A percentile compares a stretch with the other conserved stretches of the same genome.
These are phyloP conservation scores for Maccullochella peelii DNA, from an alignment of 2,113 vertebrate species.

Conservation along the genomic window DNA sequence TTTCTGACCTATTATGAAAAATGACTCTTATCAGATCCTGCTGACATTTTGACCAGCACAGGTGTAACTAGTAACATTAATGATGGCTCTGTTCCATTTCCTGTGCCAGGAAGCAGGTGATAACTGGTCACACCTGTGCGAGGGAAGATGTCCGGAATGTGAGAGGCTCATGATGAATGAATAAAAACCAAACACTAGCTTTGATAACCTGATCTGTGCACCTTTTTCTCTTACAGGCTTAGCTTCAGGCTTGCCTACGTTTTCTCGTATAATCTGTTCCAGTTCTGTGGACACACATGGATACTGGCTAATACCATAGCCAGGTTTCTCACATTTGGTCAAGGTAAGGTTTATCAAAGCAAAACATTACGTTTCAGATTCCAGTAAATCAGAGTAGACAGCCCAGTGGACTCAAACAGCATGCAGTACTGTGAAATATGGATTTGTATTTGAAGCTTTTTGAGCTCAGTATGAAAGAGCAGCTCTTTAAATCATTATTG, in stretches of 20 bases:
- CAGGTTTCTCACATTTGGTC: slow-evolving; percentile 92
- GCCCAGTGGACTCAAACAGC: not conserved
- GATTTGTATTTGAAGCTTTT: too few relatives aligned
- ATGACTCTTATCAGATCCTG: not conserved
- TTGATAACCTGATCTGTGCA: not conserved
- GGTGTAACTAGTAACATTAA: not conserved
- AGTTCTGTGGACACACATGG: slow-evolving; percentile 98
- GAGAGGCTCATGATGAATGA: not conserved
- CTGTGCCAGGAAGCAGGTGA: not conserved
- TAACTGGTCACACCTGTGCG: not conserved
- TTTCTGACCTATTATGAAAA: too few relatives aligned
- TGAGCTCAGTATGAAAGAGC: not conserved
- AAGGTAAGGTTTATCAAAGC: slow-evolving; percentile 82
- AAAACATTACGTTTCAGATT: not conserved
- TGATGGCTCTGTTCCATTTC: not conserved
- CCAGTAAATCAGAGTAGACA: not conserved
- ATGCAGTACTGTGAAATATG: not conserved
- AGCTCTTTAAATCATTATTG: not conserved
- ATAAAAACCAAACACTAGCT: not conserved
- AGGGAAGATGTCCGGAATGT: not conserved
- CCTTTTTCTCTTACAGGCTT: slow-evolving; percentile 74
- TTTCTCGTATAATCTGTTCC: slow-evolving; percentile 92
- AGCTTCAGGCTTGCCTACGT: slow-evolving; percentile 86
- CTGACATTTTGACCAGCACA: not conserved
- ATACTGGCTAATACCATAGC: slow-evolving; percentile 93